Evolutionary conservation across 2,797 vertebrate species (phyloP), one percentile per base, ranked within the genome.

Genomic region (Falco concolor): DNA sequence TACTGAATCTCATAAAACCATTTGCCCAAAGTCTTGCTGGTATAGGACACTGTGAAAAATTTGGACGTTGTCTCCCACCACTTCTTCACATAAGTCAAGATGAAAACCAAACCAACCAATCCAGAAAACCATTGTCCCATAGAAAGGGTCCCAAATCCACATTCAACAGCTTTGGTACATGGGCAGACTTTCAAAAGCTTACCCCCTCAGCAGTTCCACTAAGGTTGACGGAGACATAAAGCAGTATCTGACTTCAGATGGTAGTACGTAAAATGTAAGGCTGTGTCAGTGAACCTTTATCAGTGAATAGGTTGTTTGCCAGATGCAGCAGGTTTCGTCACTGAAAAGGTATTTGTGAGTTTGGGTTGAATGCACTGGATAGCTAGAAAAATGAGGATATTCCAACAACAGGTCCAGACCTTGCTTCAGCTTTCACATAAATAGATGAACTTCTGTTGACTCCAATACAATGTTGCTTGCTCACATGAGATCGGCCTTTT

Each of bases 401-500:
- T 93, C 80, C 30, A 69, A 28, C 60, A 72, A 24, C 25, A 64
- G n/a, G 42, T 94, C 30, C 50, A 87, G 73, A 67, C 14, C 52
- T 83, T 25, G 17, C 49, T 83, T 90, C 56, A 75, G 27, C 50
- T 92, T 92, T 95, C 2, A 5, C 78, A 53, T 81, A 80, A 95
- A 54, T 14, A 73, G 57, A 68, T 92, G 72, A 91, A 96, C 75
- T 95, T 90, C 60, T 96, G 83, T 90, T 93, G 87, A 91, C 70
- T 95, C 73, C 36, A 54, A 54, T 50, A 56, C 59, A 59, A 21
- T 32, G 36, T 64, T 86, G 8, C 70, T 86, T 87, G 80, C 40
- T 95, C 0, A 9, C 75, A 70, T 87, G 91, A 94, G 49, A 93
- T 78, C 0, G 4, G 40, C 30, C 25, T 30, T 56, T 38, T 68